Evolutionary conservation across 2,797 vertebrate species (phyloP).

Genomic region (Neostethus bicornis): DNA sequence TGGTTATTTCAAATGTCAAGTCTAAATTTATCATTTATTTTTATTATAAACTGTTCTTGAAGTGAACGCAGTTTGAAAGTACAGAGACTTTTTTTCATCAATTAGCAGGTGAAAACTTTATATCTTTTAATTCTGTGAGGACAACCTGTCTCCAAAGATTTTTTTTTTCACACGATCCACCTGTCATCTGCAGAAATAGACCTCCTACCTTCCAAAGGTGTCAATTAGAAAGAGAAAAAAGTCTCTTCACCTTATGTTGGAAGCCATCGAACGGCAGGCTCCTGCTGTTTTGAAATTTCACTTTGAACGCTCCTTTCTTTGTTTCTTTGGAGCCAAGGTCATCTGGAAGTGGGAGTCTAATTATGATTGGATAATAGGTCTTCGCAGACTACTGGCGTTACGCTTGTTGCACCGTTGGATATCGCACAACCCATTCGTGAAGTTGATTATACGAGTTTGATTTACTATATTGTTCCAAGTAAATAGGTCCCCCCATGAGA

Average conservation of each 20-base stretch:
- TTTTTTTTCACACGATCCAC: constrained; percentile 48
- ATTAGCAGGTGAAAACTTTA: not conserved
- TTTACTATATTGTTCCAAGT: constrained; percentile 8
- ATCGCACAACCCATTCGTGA: constrained; percentile 27
- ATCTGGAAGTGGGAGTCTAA: constrained; percentile 60
- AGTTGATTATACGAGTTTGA: constrained; percentile 4
- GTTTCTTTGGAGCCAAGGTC: constrained; percentile 58
- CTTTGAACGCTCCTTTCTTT: constrained; percentile 50
- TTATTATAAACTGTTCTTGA: no score
- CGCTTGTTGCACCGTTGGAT: constrained; percentile 44
- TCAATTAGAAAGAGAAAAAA: constrained; percentile 65
- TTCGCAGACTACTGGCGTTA: constrained; percentile 46
- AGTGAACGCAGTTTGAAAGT: no score
- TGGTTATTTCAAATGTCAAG: no score
- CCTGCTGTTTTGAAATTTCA: constrained; percentile 46
- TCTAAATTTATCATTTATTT: no score
- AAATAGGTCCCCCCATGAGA: no score
- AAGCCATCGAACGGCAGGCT: constrained; percentile 44
- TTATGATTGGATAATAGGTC: constrained; percentile 62
- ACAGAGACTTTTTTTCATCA: not conserved
- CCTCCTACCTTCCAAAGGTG: constrained; percentile 48
- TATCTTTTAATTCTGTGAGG: not conserved
- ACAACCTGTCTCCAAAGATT: constrained; percentile 4
- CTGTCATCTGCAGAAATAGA: constrained; percentile 41
- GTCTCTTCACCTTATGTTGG: constrained; percentile 53